Percentiles rank a stretch among this genome's conserved stretches.
These are phyloP conservation scores for Micromussa lordhowensis DNA, from an alignment of 92 coral and sea anemone species.

Conservation along the genomic window DNA sequence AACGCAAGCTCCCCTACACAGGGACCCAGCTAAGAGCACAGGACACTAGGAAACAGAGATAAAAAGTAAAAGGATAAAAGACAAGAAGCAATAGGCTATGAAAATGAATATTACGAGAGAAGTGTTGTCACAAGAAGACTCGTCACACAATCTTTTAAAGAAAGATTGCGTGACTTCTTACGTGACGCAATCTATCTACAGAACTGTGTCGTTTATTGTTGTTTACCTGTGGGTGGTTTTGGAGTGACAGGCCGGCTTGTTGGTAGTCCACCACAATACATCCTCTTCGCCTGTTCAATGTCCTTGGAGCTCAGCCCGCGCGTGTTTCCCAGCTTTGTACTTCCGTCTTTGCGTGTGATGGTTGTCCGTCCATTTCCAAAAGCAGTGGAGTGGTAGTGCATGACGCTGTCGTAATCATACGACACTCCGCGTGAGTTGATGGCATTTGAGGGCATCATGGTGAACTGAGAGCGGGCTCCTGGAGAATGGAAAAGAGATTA, in stretches of 20 bases:
- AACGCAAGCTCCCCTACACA: background rate
- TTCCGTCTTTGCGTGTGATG: conserved; percentile 63
- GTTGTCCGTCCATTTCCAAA: conserved; percentile 59
- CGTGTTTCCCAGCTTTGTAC: conserved; percentile 76
- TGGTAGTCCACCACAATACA: conserved; percentile 62
- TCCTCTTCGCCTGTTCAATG: conserved; percentile 76
- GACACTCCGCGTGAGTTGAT: conserved; percentile 66
- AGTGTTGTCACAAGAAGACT: no score
- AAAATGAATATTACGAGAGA: no score
- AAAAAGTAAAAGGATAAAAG: no score
- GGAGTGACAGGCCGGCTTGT: conserved; percentile 27
- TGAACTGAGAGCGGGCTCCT: conserved; percentile 54
- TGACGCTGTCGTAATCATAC: conserved; percentile 69
- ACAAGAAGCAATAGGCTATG: no score
- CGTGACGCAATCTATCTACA: no score
- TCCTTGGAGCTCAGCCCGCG: conserved; percentile 75
- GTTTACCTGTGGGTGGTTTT: conserved; percentile 59
- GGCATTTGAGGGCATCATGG: conserved; percentile 36
- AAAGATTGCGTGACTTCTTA: no score
- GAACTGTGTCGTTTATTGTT: background rate
- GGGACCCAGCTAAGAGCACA: background rate
- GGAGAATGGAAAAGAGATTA: background rate
- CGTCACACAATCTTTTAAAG: no score
- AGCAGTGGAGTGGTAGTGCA: conserved; percentile 66
- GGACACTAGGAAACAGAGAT: background rate